Evolutionary conservation across 2,797 vertebrate species (phyloP), one percentile per base, ranked within the genome.

Genomic region (Pteropus rufus): DNA sequence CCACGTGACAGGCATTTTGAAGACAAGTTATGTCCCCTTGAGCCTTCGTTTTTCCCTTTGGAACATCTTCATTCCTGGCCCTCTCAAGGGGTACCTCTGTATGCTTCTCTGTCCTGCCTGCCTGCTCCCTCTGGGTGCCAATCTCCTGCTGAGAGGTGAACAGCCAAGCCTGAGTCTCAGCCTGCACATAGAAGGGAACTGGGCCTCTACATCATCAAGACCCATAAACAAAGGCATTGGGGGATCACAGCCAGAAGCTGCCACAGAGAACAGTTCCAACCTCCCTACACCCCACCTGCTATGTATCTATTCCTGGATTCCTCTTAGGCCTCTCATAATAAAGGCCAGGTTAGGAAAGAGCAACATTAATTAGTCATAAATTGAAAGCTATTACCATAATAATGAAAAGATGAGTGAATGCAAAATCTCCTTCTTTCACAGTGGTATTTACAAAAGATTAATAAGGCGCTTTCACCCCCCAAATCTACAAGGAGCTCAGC

Each of bases 311-410:
- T 97, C 84, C 36, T 62, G 0, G 52, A 87, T 79, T 97, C 91
- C 85, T 93, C 44, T 29, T 92, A 94, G 81, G 94, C 83, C 95
- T 19, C 93, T 85, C 62, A 81, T 98, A 98, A 97, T 72, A 96
- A 97, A 94, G 92, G 94, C 93, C 93, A 96, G 94, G 97, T 97
- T 96, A 96, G 75, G 82, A 92, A 16, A 89, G 95, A 98, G 95
- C 75, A 92, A 95, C 77, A 60, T 97, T 98, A 98, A 98, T 98
- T 97, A 97, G 95, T 91, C 97, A 98, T 96, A 97, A 98, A 98
- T 96, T 96, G 96, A 98, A 98, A 98, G 95, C 97, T 96, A 98
- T 98, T 98, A 98, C 88, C 97, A 94, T 97, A 93, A 97, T 98
- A 98, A 98, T 95, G 96, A 97, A 98, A 97, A 97, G 94, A 97